phyloP scores from a whole-genome alignment of 2,797 vertebrate genomes.

The Girardinus metallicus region DNA sequence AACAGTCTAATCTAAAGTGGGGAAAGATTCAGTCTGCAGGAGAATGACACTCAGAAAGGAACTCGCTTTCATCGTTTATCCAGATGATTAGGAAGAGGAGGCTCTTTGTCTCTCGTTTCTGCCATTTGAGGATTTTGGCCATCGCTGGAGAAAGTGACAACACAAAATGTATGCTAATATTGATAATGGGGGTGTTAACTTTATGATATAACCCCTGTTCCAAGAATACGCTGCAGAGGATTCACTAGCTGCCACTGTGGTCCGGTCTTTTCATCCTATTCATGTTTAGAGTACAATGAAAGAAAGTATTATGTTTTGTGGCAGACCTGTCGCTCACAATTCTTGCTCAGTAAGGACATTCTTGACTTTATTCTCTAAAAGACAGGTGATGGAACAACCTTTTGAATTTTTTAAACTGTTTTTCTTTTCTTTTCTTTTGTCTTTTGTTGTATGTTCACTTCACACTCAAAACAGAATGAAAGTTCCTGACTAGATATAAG shows the following conservation, averaged over 20 bases:
- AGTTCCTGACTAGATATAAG: too few species aligned
- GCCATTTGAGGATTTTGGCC: conserved; percentile 59
- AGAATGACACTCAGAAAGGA: conserved; percentile 73
- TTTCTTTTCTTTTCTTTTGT: not conserved
- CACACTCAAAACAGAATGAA: not conserved
- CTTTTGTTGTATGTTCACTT: not conserved
- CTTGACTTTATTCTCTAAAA: not conserved
- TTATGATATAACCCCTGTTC: conserved; percentile 14
- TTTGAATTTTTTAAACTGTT: not conserved
- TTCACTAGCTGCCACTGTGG: conserved; percentile 20
- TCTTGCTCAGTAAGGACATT: not conserved
- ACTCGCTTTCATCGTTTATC: conserved; percentile 75
- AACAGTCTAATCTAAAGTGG: conserved; percentile 76
- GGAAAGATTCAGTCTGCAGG: conserved; percentile 63
- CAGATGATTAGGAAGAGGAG: conserved; percentile 73
- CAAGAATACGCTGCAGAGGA: conserved; percentile 8
- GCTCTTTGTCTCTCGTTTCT: conserved; percentile 69
- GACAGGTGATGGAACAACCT: not conserved
- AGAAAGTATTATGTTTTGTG: not conserved
- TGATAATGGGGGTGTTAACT: conserved; percentile 34
- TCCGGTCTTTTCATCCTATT: conserved; percentile 5
- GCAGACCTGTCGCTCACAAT: conserved; percentile 35
- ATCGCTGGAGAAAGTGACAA: conserved; percentile 38
- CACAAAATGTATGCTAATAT: conserved; percentile 35
- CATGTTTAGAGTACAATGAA: not conserved